Evolutionary conservation across 1,140 invertebrate species (phyloP), one percentile per base, ranked within the genome.

Genomic region (Sipha flava): DNA sequence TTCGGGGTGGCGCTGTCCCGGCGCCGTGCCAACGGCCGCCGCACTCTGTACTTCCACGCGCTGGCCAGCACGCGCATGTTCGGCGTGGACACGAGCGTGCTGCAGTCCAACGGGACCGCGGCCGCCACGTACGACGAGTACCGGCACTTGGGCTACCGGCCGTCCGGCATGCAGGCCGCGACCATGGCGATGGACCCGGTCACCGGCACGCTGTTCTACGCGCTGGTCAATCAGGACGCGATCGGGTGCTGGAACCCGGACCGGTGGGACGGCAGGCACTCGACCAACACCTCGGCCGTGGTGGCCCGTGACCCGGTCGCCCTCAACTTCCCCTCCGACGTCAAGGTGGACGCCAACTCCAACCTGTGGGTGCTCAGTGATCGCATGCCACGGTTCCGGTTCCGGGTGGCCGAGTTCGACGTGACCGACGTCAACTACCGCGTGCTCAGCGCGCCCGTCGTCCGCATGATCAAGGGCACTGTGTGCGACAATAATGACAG

Each of bases 231-330:
- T 84, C 84, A 92, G 23, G 92, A 94, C 83, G 90, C 91, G 2
- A 88, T 94, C 1, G 92, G 90, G 1, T 94, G 92, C 82, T 94
- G 92, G 92, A 90, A 88, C 75, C 91, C 91, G 0, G 89, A 88
- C 0, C 89, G 79, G 23, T 52, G 81, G 52, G n/a, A 75, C 1
- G 16, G 26, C 3, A 23, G 88, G 0, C 84, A 82, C 75, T 73
- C 77, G 4, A 52, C 81, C 6, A 68, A 82, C 3, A 83, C 82
- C 2, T 82, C 82, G n/a, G 92, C 87, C 14, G 84, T 93, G 21
- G 89, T 91, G 9, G 92, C 92, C 73, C 89, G 88, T 81, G 92
- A 94, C 84, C 90, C 93, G 82, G 88, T 90, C 0, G 90, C 90
- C n/a, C 84, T 94, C 40, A 90, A 93, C 34, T 94, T 94, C 84